Evolutionary conservation across 1,140 invertebrate species (phyloP).

Genomic region (Teleopsis dalmanni): DNA sequence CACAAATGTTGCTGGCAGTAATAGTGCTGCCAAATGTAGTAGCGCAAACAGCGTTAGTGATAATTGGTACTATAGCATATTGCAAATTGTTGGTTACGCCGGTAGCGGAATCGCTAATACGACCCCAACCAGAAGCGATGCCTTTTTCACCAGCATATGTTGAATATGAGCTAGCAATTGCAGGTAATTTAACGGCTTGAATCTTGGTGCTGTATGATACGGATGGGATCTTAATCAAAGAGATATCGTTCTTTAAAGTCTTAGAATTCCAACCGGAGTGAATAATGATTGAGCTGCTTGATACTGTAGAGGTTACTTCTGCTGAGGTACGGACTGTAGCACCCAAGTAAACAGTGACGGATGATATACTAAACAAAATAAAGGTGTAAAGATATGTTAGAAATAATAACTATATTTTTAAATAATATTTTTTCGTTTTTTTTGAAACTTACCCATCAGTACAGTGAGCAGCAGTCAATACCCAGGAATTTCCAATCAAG

Average conservation of each 20-base stretch:
- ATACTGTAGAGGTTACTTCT: conserved; percentile 31
- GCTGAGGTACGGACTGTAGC: conserved; percentile 16
- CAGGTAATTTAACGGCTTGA: conserved; percentile 22
- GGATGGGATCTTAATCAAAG: conserved; percentile 44
- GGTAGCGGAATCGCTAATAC: conserved; percentile 37
- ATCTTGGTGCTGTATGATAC: conserved; percentile 20
- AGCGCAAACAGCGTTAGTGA: conserved; percentile 23
- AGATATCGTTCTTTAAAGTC: conserved; percentile 47
- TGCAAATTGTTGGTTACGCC: conserved; percentile 24
- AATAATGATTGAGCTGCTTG: conserved; percentile 28
- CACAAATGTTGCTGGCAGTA: conserved; percentile 28
- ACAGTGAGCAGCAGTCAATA: conserved; percentile 55
- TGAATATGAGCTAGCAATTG: conserved; percentile 17
- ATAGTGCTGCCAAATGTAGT: conserved; percentile 13
- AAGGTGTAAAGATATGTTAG: too few species aligned
- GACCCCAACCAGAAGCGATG: conserved; percentile 32
- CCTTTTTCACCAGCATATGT: conserved; percentile 21
- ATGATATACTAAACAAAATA: too few species aligned
- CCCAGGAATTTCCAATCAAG: conserved; percentile 48
- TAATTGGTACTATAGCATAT: conserved; percentile 24
- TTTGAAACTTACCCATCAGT: conserved; percentile 27
- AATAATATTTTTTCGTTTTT: not conserved
- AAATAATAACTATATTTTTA: not conserved
- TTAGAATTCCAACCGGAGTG: conserved; percentile 45
- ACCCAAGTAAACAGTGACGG: conserved; percentile 13